Base-by-base conservation (phyloP, 2,888 invertebrate species). In the Lamproptera curius region DNA sequence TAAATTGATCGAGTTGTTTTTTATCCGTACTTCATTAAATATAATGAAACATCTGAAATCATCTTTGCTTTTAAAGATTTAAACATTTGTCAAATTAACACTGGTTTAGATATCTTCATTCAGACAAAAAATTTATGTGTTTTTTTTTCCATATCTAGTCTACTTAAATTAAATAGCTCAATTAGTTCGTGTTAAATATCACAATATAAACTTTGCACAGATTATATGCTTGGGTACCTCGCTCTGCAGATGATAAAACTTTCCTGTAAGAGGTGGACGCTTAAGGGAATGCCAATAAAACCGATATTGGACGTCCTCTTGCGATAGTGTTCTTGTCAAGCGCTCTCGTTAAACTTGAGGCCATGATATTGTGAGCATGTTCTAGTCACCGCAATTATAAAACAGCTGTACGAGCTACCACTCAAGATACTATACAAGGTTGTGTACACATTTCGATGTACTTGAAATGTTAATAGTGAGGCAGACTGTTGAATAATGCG, bases 321-420 rank as follows among this genome's bases (percentile, higher is more conserved):
- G 13, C 6, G 13, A 38, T 20, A 16, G 17, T 31, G 6, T 14
- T 9, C 40, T 40, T 40, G 8, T 41, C 11, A 33, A 42, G 34
- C 14, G 17, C 42, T 20, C 42, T 34, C 34, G 17, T 6, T 2
- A 13, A 10, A 34, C 20, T n/a, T 20, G 33, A 34, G 34, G 34
- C 20, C 34, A 20, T 33, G 33, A 34, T 34, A 42, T 33, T 33
- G 34, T 42, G 34, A 42, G 34, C 20, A 13, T 34, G 33, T 42
- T 11, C 16, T 31, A 16, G 13, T 16, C 17, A 17, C n/a, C 13
- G 35, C 15, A 42, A 42, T 35, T 35, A 35, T 35, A 26, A 35
- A 42, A 20, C 35, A 42, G 42, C 20, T 34, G 33, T 34, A 17
- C 13, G 13, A 17, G 33, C 33, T n/a, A n/a, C n/a, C n/a, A n/a